A percentile compares a stretch with the other conserved stretches of the same genome.
These are phyloP conservation scores for Antheraea mylitta DNA, from an alignment of 1,140 invertebrate species.

Conservation along the genomic window DNA sequence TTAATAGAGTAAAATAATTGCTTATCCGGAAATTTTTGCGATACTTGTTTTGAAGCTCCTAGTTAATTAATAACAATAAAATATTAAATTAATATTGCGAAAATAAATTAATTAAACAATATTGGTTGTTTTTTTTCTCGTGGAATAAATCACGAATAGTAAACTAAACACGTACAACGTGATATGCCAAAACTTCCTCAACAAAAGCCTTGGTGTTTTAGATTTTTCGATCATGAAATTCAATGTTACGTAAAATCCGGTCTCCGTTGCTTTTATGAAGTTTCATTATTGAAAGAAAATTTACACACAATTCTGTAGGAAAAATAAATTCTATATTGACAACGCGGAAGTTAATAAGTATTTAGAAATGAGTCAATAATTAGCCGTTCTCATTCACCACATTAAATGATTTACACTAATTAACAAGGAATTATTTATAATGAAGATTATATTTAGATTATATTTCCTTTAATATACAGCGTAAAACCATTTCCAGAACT, in stretches of 20 bases:
- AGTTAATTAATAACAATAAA: slow-evolving; percentile 22
- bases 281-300: too few species aligned
- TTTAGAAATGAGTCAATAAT: too few species aligned
- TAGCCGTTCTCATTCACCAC: too few species aligned
- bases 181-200: slow-evolving; percentile 24
- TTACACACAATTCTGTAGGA: too few species aligned
- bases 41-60: slow-evolving; percentile 21
- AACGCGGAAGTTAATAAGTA: too few species aligned
- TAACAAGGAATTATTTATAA: too few species aligned
- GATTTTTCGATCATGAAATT: background rate
- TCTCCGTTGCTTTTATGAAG: too few species aligned
- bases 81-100: slow-evolving; percentile 14
- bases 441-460: too few species aligned
- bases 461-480: too few species aligned
- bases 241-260: background rate
- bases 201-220: slow-evolving; percentile 7
- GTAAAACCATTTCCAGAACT: too few species aligned
- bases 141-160: slow-evolving; percentile 27
- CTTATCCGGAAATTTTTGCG: slow-evolving; percentile 18
- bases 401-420: too few species aligned
- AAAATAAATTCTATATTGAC: too few species aligned
- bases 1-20: background rate
- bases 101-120: slow-evolving; percentile 22
- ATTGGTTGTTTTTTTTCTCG: background rate
- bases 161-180: slow-evolving; percentile 26